A percentile compares a stretch with the other conserved stretches of the same genome.
phyloP scores from a whole-genome alignment of 2,113 vertebrate genomes.

The Rhinoptilus africanus region DNA sequence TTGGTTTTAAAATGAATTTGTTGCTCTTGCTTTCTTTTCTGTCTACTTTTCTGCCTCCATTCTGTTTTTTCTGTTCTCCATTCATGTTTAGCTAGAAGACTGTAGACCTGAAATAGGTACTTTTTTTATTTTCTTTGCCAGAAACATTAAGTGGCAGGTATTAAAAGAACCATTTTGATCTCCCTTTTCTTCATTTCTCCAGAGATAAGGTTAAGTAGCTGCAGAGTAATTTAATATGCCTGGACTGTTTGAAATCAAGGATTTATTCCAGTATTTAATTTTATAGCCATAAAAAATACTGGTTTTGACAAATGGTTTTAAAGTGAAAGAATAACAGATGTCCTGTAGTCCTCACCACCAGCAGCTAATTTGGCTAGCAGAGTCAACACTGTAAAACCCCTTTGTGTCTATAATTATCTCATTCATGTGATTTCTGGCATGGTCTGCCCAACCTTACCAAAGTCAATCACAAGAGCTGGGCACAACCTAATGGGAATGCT shows the following conservation, averaged over 20 bases:
- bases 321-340: constrained; percentile 24
- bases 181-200: constrained; percentile 5
- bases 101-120: not conserved
- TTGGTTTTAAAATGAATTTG: not conserved
- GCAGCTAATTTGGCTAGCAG: constrained; percentile 14
- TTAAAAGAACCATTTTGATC: not conserved
- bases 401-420: constrained; percentile 46
- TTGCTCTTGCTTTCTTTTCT: not conserved
- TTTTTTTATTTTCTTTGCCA: not conserved
- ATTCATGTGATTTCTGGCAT: constrained; percentile 11
- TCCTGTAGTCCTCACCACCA: not conserved
- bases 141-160: not conserved
- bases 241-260: constrained; percentile 29
- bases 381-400: constrained; percentile 6
- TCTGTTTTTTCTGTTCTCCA: not conserved
- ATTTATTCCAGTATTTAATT: constrained; percentile 24
- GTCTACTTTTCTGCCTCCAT: not conserved
- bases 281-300: constrained; percentile 11
- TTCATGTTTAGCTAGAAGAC: not conserved
- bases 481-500: not conserved
- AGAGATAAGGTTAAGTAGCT: not conserved
- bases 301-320: constrained; percentile 22
- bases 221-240: constrained; percentile 15
- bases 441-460: not conserved
- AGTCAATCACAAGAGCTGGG: not conserved